Evolutionary conservation across 1,140 invertebrate species (phyloP).

Genomic region (Neotoxoptera formosana): DNA sequence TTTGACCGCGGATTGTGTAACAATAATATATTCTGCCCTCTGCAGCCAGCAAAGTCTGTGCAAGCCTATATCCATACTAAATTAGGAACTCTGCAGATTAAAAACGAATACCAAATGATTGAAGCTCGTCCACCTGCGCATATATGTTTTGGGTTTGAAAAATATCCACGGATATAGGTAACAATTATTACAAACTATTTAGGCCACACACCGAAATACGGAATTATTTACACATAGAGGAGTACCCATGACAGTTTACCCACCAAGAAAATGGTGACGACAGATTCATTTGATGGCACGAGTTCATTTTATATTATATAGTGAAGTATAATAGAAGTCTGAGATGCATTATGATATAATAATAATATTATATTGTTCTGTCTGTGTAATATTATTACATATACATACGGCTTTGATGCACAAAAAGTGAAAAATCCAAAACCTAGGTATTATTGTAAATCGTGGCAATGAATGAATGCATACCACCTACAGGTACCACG

Average conservation of each 20-base stretch:
- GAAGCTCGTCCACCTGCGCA: too few relatives aligned
- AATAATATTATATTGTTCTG: too few relatives aligned
- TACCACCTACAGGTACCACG: background rate
- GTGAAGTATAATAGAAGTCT: too few relatives aligned
- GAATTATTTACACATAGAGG: background rate
- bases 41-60: background rate
- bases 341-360: too few relatives aligned
- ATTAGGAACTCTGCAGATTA: background rate
- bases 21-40: background rate
- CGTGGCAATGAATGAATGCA: background rate
- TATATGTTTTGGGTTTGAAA: background rate
- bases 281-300: too few relatives aligned
- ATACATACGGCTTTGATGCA: background rate
- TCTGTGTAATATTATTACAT: background rate
- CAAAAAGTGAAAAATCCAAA: background rate
- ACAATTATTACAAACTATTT: background rate
- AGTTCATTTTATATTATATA: too few relatives aligned
- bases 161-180: background rate
- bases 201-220: background rate
- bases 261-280: too few relatives aligned
- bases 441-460: background rate
- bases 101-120: too few relatives aligned
- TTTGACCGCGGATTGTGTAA: background rate
- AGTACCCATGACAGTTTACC: too few relatives aligned
- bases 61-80: background rate